A percentile compares a stretch with the other conserved stretches of the same genome.
phyloP scores from a whole-genome alignment of 2,113 vertebrate species.

The Semicossyphus pulcher region DNA sequence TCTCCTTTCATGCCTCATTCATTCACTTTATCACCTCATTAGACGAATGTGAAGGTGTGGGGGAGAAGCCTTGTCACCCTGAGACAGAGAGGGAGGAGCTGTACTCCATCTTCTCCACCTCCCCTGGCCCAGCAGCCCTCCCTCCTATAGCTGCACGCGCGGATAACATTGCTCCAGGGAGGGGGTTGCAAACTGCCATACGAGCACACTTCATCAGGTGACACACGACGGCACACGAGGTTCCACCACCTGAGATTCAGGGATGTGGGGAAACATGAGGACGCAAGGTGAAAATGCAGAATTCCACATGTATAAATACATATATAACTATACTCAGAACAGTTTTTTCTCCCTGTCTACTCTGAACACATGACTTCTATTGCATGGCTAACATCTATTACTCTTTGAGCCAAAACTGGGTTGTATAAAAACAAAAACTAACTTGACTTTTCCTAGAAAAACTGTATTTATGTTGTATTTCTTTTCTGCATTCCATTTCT shows the following conservation, averaged over 20 bases:
- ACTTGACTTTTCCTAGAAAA: too few species aligned
- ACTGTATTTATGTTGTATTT: too few species aligned
- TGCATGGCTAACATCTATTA: background rate
- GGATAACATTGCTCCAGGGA: constrained; percentile 33
- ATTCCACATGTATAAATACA: background rate
- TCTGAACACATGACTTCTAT: background rate
- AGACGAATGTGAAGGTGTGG: constrained; percentile 76
- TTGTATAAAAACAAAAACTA: too few species aligned
- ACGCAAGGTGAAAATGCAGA: constrained; percentile 22
- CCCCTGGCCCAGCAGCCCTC: constrained; percentile 42
- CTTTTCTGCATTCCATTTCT: too few species aligned
- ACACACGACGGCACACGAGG: constrained; percentile 11
- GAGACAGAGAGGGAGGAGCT: constrained; percentile 73
- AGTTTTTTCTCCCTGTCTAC: too few species aligned
- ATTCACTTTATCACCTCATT: constrained; percentile 84
- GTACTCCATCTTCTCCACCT: constrained; percentile 70
- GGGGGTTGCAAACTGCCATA: constrained; percentile 21
- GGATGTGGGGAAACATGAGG: constrained; percentile 13
- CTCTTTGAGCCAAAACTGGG: background rate
- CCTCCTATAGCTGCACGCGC: constrained; percentile 26
- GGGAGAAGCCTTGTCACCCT: constrained; percentile 73
- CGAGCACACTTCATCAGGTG: constrained; percentile 58
- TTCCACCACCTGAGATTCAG: constrained; percentile 19
- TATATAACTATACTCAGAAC: background rate
- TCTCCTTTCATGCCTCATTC: constrained; percentile 82